A percentile compares a stretch with the other conserved stretches of the same genome.
Evolutionary conservation across 2,113 vertebrate genomes (phyloP).

Genomic region (Centropristis striata): DNA sequence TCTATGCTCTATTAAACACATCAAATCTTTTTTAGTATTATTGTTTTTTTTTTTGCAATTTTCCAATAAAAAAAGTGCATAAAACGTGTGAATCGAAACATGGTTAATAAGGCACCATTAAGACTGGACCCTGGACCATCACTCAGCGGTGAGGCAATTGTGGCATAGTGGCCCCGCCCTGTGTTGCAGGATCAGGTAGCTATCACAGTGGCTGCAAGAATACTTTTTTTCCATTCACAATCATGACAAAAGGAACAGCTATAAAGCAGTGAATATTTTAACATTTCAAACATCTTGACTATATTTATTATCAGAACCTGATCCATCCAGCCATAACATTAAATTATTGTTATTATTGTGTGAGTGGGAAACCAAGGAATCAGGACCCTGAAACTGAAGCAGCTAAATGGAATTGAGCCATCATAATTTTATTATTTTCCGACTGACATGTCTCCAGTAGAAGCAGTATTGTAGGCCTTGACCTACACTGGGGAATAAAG

Average conservation of each 20-base stretch:
- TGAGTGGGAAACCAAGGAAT: not conserved
- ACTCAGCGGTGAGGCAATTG: too few relatives aligned
- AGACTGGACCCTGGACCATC: too few relatives aligned
- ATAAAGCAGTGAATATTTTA: too few relatives aligned
- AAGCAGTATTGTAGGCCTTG: not conserved
- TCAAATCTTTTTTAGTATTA: too few relatives aligned
- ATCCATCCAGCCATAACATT: not conserved
- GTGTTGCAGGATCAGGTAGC: too few relatives aligned
- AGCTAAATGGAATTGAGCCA: not conserved
- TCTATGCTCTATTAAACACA: too few relatives aligned
- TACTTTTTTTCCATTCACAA: not conserved
- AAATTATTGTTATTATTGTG: not conserved
- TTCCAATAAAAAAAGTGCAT: too few relatives aligned
- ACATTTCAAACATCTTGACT: not conserved
- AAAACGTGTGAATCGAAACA: too few relatives aligned
- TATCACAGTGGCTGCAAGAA: too few relatives aligned
- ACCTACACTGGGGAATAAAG: not conserved
- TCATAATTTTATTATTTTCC: not conserved
- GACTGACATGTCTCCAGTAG: not conserved
- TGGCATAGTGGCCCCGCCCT: too few relatives aligned
- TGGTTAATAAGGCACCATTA: too few relatives aligned
- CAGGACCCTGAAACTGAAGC: slow-evolving; percentile 10
- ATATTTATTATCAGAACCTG: not conserved
- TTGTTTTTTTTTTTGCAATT: too few relatives aligned
- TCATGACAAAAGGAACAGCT: not conserved